Conservation (phyloP, 2,888 invertebrate species). For the Drosophila cyrtoloma region DNA sequence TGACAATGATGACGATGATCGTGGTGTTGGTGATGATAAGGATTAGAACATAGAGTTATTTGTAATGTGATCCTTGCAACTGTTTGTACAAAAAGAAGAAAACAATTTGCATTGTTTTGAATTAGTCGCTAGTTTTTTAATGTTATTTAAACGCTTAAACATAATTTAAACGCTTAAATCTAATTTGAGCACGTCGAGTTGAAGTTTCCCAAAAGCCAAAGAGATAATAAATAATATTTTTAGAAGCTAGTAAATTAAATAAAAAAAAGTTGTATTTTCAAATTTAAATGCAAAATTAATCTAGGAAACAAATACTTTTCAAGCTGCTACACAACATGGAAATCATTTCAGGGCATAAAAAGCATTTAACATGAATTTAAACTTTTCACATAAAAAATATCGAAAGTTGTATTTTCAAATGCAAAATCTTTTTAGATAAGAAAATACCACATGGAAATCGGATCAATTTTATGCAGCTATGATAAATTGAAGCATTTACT, state of each 20-base stretch:
- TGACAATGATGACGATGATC: constrained; percentile 55
- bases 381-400: background rate
- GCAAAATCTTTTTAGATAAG: background rate
- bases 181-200: constrained; percentile 28
- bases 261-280: background rate
- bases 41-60: constrained; percentile 23
- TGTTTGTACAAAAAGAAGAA: constrained; percentile 56
- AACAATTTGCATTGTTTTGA: constrained; percentile 53
- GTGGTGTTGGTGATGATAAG: constrained; percentile 29
- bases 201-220: constrained; percentile 39
- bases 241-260: background rate
- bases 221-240: background rate
- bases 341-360: accelerated
- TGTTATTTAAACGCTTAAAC: constrained; percentile 46
- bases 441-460: background rate
- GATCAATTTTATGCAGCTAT: background rate
- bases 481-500: background rate
- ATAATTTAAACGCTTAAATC: constrained; percentile 16
- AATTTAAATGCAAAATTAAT: background rate
- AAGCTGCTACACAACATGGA: background rate
- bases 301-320: background rate
- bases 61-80: constrained; percentile 17
- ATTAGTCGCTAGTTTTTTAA: constrained; percentile 61
- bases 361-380: background rate
- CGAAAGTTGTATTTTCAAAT: background rate